Evolutionary conservation across 2,888 invertebrate species (phyloP), one percentile per base, ranked within the genome.

Genomic region (Campoplex nolae): DNA sequence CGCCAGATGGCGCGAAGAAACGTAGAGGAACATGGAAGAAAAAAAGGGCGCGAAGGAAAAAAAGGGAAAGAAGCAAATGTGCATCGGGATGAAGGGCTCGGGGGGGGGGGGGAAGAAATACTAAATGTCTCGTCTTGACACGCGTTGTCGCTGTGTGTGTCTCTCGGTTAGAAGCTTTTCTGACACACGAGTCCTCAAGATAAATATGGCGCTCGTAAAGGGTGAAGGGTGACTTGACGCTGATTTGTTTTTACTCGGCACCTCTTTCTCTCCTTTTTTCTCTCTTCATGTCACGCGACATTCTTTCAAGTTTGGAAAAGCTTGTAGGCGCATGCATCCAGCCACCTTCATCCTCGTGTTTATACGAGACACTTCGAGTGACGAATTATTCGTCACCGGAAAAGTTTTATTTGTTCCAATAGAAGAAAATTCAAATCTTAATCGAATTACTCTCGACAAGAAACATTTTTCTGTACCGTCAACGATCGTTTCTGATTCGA

Each of bases 31-130:
- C n/a, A 86, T 70, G 76, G 51, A 54, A 73, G 11, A 85, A 78
- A 70, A 88, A 86, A 87, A 90, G 88, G 87, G 89, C n/a, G n/a
- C n/a, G n/a, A n/a, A n/a, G n/a, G 11, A 85, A 78, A 70, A 88
- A 86, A 87, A 90, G 88, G 87, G 89, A 90, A 90, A 83, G 82
- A 42, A 75, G 54, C 48, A 75, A 83, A 73, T 65, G 71, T 65
- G 74, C 51, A 70, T 67, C 45, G 65, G 35, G 73, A 65, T 56
- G 73, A 85, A 75, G 76, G 54, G 62, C 48, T 54, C 23, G 51
- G 42, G 75, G 0, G 23, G 23, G 23, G 23, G 23, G 0, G 23
- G 23, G 70, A 62, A 54, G 48, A 75, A 84, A 84, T 80, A 76
- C 38, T 42, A 38, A 70, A 79, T 56, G 68, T 79, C 58, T 28